Conservation (phyloP, 1,140 invertebrate species). For the Drosophila hydei region DNA sequence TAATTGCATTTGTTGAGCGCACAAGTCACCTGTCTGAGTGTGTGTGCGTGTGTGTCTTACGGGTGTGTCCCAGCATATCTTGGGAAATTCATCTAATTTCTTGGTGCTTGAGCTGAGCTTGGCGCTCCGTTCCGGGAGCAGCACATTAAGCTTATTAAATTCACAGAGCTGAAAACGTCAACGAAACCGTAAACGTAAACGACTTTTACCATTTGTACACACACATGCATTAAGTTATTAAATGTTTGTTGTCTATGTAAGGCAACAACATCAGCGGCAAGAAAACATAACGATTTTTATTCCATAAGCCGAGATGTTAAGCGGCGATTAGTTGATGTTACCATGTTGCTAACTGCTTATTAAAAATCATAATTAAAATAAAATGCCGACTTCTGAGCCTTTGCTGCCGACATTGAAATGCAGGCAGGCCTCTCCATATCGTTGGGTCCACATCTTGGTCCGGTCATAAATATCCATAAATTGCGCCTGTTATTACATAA, state of each 20-base stretch:
- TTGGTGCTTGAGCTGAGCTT: slow-evolving; percentile 25
- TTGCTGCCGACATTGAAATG: neutral
- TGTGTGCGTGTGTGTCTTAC: slow-evolving; percentile 50
- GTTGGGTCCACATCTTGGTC: slow-evolving; percentile 29
- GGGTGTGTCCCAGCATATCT: slow-evolving; percentile 76
- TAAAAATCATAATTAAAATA: slow-evolving; percentile 75
- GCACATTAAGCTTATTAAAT: slow-evolving; percentile 79
- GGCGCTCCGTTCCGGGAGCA: slow-evolving; percentile 41
- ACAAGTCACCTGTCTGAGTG: slow-evolving; percentile 41
- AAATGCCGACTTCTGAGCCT: slow-evolving; percentile 7
- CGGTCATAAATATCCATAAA: slow-evolving; percentile 70
- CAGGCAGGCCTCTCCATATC: slow-evolving; percentile 10
- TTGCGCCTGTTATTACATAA: slow-evolving; percentile 59
- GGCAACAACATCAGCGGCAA: slow-evolving; percentile 15
- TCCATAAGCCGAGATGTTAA: slow-evolving; percentile 69
- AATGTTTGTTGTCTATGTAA: slow-evolving; percentile 40
- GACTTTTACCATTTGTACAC: slow-evolving; percentile 37
- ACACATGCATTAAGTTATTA: slow-evolving; percentile 75
- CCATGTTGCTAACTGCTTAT: slow-evolving; percentile 72
- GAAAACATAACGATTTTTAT: slow-evolving; percentile 56
- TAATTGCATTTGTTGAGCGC: slow-evolving; percentile 77
- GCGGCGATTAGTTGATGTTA: slow-evolving; percentile 72
- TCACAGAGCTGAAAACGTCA: slow-evolving; percentile 47
- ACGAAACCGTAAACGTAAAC: slow-evolving; percentile 30
- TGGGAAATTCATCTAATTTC: slow-evolving; percentile 80